phyloP scores from a whole-genome alignment of 2,113 vertebrate species.

The Archilochus colubris region DNA sequence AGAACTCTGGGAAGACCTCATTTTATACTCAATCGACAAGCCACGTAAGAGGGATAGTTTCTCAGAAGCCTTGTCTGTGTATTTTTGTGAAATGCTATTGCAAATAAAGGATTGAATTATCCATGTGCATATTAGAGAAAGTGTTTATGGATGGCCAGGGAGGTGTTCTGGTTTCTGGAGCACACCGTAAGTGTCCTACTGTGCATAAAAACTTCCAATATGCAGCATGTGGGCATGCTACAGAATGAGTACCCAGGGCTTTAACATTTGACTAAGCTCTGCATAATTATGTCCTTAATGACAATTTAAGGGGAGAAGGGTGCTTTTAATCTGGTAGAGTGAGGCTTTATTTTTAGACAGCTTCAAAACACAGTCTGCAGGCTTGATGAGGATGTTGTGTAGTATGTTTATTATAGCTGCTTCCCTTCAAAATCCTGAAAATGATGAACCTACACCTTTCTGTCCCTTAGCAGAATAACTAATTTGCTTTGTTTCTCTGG shows the following conservation, averaged over 20 bases:
- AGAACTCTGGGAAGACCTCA: slow-evolving; percentile 98
- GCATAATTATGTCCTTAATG: neutral
- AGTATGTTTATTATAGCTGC: neutral
- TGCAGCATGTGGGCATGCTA: neutral
- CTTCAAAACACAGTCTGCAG: neutral
- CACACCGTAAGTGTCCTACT: neutral
- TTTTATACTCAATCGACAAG: slow-evolving; percentile 97
- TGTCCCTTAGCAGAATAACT: neutral
- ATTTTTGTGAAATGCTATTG: neutral
- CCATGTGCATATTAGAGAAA: neutral
- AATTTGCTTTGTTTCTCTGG: neutral
- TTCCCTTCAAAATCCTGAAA: neutral
- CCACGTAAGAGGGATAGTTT: slow-evolving; percentile 83
- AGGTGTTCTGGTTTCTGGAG: neutral
- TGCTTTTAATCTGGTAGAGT: slow-evolving; percentile 4
- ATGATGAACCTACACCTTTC: neutral
- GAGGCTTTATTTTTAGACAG: slow-evolving; percentile 14
- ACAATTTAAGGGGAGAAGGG: neutral
- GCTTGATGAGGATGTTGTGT: neutral
- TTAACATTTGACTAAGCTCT: neutral
- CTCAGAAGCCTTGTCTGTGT: neutral
- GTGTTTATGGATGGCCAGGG: neutral
- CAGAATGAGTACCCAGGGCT: neutral
- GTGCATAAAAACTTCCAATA: neutral
- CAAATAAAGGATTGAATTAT: neutral